phyloP scores from a whole-genome alignment of 2,888 invertebrate genomes.

The Cephus spinipes region DNA sequence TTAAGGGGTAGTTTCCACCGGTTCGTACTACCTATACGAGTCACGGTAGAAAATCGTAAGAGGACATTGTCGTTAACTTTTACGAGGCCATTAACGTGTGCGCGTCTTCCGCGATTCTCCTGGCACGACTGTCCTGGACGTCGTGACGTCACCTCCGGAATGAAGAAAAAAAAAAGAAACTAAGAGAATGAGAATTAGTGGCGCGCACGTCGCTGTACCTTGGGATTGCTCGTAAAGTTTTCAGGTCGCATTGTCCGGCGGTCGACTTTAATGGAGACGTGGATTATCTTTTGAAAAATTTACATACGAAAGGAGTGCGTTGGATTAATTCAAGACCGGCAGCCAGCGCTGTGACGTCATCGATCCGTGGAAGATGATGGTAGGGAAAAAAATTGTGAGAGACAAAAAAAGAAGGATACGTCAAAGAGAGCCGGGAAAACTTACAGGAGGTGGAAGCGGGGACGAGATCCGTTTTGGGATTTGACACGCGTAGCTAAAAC shows the following conservation, averaged over 20 bases:
- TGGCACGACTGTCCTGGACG: slow-evolving; percentile 52
- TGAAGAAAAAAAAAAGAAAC: slow-evolving; percentile 30
- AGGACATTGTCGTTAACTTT: slow-evolving; percentile 67
- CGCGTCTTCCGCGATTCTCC: slow-evolving; percentile 58
- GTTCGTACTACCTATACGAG: background rate
- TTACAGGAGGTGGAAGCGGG: slow-evolving; percentile 6
- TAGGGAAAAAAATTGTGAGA: slow-evolving; percentile 19
- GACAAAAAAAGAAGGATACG: slow-evolving; percentile 9
- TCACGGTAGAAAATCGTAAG: slow-evolving; percentile 53
- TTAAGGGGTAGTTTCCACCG: slow-evolving; percentile 12
- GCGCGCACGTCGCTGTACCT: slow-evolving; percentile 4
- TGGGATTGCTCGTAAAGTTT: background rate
- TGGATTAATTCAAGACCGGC: slow-evolving; percentile 1
- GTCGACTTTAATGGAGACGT: slow-evolving; percentile 6
- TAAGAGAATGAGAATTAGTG: slow-evolving; percentile 52
- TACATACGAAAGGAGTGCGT: slow-evolving; percentile 32
- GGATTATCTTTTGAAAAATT: slow-evolving; percentile 28
- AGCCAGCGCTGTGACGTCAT: background rate
- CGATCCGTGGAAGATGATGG: slow-evolving; percentile 26
- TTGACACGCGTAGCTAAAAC: slow-evolving; percentile 66
- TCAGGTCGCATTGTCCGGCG: slow-evolving; percentile 8
- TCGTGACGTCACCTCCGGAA: slow-evolving; percentile 54
- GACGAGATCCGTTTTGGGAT: slow-evolving; percentile 54
- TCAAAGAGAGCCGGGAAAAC: slow-evolving; percentile 8
- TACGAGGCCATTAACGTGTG: slow-evolving; percentile 64